Evolutionary conservation across 2,888 invertebrate species (phyloP).

Genomic region (Eristalis tenax): DNA sequence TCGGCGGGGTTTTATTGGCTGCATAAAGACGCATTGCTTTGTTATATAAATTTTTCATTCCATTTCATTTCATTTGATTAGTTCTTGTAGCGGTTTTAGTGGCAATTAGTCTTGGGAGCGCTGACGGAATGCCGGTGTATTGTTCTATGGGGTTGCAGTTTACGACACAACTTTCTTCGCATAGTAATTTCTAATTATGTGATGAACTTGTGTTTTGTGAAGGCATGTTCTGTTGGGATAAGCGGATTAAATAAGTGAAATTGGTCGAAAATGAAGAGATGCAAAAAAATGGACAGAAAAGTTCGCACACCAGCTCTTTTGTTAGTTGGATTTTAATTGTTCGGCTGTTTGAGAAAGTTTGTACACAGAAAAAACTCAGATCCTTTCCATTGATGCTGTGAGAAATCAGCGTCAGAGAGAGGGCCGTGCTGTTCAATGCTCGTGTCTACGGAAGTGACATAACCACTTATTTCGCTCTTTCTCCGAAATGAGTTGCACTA

Average conservation of each 20-base stretch:
- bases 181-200: background rate
- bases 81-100: background rate
- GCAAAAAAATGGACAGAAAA: background rate
- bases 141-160: background rate
- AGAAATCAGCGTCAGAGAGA: too few relatives aligned
- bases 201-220: background rate
- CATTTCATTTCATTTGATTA: background rate
- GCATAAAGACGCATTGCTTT: slow-evolving; percentile 18
- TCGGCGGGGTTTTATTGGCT: background rate
- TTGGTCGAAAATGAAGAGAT: slow-evolving; percentile 4
- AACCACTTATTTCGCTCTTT: too few relatives aligned
- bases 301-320: slow-evolving; percentile 50
- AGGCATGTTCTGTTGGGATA: background rate
- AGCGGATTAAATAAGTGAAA: background rate
- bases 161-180: slow-evolving; percentile 2
- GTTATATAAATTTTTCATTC: slow-evolving; percentile 14
- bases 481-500: too few relatives aligned
- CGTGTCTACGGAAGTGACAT: too few relatives aligned
- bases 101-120: slow-evolving; percentile 15
- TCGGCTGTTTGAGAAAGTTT: background rate
- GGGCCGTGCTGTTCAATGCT: too few relatives aligned
- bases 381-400: too few relatives aligned
- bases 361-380: background rate
- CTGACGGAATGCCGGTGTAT: background rate
- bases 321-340: slow-evolving; percentile 5